A percentile compares a stretch with the other conserved stretches of the same genome.
Conservation (phyloP, 2,888 invertebrate species). For the Cyclophora punctaria region DNA sequence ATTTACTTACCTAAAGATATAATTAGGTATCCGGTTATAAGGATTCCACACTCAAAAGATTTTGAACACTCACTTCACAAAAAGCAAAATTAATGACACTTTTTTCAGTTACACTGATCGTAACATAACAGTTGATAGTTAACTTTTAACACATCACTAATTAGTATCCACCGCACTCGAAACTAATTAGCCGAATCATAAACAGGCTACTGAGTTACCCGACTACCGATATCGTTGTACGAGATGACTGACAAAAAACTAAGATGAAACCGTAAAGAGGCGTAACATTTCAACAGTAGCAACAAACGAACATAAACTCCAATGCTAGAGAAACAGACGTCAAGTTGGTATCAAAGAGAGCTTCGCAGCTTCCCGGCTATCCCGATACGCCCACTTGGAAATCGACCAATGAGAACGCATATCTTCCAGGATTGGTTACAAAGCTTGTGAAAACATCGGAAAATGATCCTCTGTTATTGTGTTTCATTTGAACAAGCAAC, state of each 20-base stretch:
- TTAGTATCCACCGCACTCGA: too few relatives aligned
- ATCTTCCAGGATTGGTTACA: constrained; percentile 59
- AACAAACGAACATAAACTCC: constrained; percentile 41
- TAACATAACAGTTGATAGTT: too few relatives aligned
- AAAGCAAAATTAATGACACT: too few relatives aligned
- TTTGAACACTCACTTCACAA: too few relatives aligned
- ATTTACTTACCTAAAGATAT: too few relatives aligned
- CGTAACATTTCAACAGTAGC: constrained; percentile 44
- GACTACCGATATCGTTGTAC: constrained; percentile 51
- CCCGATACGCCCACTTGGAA: constrained; percentile 46
- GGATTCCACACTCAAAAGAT: too few relatives aligned
- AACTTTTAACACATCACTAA: too few relatives aligned
- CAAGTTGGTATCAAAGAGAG: constrained; percentile 28
- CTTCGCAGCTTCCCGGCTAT: constrained; percentile 45
- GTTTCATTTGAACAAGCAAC: constrained; percentile 48
- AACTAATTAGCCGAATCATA: constrained; percentile 24
- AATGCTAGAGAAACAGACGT: constrained; percentile 37
- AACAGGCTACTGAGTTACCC: constrained; percentile 30
- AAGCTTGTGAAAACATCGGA: constrained; percentile 43
- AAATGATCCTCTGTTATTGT: constrained; percentile 46
- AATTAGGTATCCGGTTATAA: too few relatives aligned
- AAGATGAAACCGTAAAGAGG: constrained; percentile 43
- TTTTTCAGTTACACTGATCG: too few relatives aligned
- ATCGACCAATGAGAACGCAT: constrained; percentile 43
- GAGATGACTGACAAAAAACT: constrained; percentile 36